Base-by-base conservation (phyloP, 2,888 invertebrate species). In the Leucophenga maculata region DNA sequence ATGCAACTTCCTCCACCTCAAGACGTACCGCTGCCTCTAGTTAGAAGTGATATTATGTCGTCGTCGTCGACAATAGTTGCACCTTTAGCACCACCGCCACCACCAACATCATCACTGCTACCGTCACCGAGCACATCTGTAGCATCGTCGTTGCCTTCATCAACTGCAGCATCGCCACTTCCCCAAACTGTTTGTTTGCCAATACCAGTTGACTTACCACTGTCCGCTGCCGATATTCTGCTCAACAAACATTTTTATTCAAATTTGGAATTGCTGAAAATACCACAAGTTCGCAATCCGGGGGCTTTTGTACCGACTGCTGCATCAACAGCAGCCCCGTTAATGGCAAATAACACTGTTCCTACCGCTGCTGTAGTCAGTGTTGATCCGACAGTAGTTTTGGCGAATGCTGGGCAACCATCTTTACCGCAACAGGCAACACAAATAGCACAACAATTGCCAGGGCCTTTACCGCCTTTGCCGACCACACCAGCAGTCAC, bases 221-320 rank as follows among this genome's bases (percentile, higher is more conserved):
- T 71, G 54, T 66, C 71, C 64, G 68, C 71, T 62, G 77, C 62
- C 22, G 62, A 75, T 65, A 65, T 65, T 1, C 26, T 72, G 50
- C 57, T 76, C 46, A 78, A 73, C 52, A 78, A 83, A 18, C 83
- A 81, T 50, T 86, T 85, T 57, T 86, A 86, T 74, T 86, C 86
- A 1, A 86, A 85, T 69, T 67, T 86, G 72, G 86, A 86, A 9
- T 69, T 86, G 39, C 70, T 86, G 1, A 85, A 85, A 69, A 86
- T 86, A 66, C 86, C 86, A 3, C 86, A 86, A 69, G 85, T 86
- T 32, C 81, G 86, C 13, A 85, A 84, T 73, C 83, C 85, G 0
- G 75, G 73, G 55, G 68, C 71, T 31, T 76, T 72, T 57, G 16
- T 72, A 32, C 68, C 75, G 13, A 46, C 11, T 20, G 13, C 18